A percentile compares a stretch with the other conserved stretches of the same genome.
phyloP scores from a whole-genome alignment of 2,797 vertebrate species.

The Pachyuromys duprasi region DNA sequence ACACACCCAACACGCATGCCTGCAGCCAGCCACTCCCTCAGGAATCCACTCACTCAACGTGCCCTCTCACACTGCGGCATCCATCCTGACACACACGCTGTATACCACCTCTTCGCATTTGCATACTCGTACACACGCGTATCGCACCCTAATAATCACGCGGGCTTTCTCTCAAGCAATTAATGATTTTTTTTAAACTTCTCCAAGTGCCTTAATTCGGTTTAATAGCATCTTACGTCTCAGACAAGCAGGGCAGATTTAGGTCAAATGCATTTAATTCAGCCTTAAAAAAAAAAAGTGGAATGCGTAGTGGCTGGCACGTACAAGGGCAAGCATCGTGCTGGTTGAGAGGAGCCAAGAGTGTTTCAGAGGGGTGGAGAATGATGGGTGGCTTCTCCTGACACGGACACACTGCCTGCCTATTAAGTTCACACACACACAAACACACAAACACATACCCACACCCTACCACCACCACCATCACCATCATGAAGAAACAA shows the following conservation, averaged over 20 bases:
- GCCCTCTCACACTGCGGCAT: not conserved
- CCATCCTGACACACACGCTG: not conserved
- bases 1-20: not conserved
- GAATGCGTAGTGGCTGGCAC: not conserved
- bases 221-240: slow-evolving; percentile 73
- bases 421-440: not conserved
- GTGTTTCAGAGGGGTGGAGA: not conserved
- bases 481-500: not conserved
- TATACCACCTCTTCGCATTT: no score
- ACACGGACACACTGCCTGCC: not conserved
- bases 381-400: not conserved
- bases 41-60: not conserved
- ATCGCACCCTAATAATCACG: not conserved
- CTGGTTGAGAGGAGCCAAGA: not conserved
- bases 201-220: slow-evolving; percentile 65
- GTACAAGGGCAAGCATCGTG: not conserved
- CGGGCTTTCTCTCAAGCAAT: slow-evolving; percentile 14
- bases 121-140: no score
- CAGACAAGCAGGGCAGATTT: slow-evolving; percentile 64
- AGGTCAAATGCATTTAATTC: slow-evolving; percentile 65
- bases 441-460: not conserved
- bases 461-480: not conserved
- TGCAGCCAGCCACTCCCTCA: not conserved
- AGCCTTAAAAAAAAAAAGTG: slow-evolving; percentile 62
- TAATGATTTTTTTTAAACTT: slow-evolving; percentile 52